phyloP scores from a whole-genome alignment of 2,888 invertebrate genomes.

The Deroplatys truncata region DNA sequence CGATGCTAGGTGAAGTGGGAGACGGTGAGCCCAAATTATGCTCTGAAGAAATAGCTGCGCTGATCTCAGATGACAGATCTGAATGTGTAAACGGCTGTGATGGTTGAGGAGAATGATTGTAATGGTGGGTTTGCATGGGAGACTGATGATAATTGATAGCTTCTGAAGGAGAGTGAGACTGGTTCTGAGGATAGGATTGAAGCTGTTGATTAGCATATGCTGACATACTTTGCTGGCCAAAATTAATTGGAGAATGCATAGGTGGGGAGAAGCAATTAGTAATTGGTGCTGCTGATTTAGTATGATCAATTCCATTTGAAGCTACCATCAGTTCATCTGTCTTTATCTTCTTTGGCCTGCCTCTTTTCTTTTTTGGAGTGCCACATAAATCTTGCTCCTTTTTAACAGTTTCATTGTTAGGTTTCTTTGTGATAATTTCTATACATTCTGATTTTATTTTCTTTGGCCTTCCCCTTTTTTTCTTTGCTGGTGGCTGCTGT shows the following conservation, averaged over 20 bases:
- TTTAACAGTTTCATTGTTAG: conserved; percentile 22
- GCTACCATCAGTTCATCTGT: conserved; percentile 52
- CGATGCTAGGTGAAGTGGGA: conserved; percentile 63
- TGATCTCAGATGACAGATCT: conserved; percentile 72
- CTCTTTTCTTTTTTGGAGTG: conserved; percentile 81
- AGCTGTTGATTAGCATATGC: conserved; percentile 33
- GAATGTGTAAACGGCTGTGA: conserved; percentile 58
- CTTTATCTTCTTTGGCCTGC: conserved; percentile 81
- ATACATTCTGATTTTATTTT: conserved; percentile 71
- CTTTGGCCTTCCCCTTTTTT: conserved; percentile 86
- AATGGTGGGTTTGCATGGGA: conserved; percentile 45
- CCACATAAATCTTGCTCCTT: conserved; percentile 48
- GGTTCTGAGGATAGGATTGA: conserved; percentile 36
- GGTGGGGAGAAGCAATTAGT: conserved; percentile 51
- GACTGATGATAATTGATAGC: conserved; percentile 41
- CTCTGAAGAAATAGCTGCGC: conserved; percentile 70
- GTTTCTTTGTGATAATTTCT: conserved; percentile 45
- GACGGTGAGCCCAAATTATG: conserved; percentile 60
- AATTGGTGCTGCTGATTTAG: conserved; percentile 47
- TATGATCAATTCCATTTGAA: conserved; percentile 37
- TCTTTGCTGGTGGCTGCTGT: conserved; percentile 60
- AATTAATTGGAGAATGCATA: conserved; percentile 49
- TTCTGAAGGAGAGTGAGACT: conserved; percentile 37
- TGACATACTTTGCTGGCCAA: conserved; percentile 41
- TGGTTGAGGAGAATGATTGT: conserved; percentile 48